Conservation (phyloP, 2,888 invertebrate genomes). For the Subacronicta megacephala region DNA sequence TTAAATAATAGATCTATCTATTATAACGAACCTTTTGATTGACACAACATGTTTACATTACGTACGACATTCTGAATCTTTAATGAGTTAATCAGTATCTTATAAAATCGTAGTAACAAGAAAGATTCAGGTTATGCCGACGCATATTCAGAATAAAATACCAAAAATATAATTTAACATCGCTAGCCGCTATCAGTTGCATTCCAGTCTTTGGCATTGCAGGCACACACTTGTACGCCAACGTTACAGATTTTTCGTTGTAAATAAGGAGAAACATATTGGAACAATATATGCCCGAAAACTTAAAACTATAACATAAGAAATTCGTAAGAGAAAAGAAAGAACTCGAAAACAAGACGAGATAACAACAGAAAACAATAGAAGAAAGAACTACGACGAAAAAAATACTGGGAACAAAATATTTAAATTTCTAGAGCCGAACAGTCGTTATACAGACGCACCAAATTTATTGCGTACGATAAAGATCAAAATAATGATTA, state of each 20-base stretch:
- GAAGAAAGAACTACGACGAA: conserved; percentile 7
- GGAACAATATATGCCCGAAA: conserved; percentile 12
- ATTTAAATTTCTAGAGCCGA: conserved; percentile 5
- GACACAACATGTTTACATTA: conserved; percentile 3
- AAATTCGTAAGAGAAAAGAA: conserved; percentile 33
- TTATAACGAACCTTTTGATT: conserved; percentile 3
- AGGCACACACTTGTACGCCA: conserved; percentile 49
- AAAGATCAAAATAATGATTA: conserved; percentile 32
- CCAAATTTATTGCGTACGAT: conserved; percentile 15
- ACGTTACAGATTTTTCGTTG: conserved; percentile 22
- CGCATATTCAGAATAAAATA: not conserved
- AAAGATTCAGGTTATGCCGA: conserved; percentile 3
- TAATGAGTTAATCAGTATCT: too few relatives aligned
- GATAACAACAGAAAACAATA: conserved; percentile 21
- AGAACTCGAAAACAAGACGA: conserved; percentile 40
- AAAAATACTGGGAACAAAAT: conserved; percentile 29
- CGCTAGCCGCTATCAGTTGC: conserved; percentile 45
- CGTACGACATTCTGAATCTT: not conserved
- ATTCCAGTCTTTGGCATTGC: conserved; percentile 71
- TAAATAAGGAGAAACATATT: conserved; percentile 8
- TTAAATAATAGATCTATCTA: not conserved
- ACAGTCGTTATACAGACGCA: conserved; percentile 9
- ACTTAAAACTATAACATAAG: conserved; percentile 37
- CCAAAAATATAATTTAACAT: conserved; percentile 1
- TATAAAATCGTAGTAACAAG: not conserved